Percentiles rank a stretch among this genome's conserved stretches.
phyloP scores from a whole-genome alignment of 2,888 invertebrate species.

The Oegoconia quadripuncta region DNA sequence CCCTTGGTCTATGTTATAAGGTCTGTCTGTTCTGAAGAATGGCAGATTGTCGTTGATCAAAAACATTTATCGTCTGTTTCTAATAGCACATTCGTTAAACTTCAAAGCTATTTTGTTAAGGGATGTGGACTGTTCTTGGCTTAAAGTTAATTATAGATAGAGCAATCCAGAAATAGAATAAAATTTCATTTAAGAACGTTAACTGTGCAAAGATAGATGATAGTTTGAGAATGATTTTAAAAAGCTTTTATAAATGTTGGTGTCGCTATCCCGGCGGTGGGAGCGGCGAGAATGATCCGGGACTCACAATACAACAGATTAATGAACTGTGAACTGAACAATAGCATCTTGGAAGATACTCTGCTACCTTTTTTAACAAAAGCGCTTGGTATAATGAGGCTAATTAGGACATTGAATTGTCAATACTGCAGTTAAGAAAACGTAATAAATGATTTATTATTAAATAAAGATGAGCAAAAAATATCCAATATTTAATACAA shows the following conservation, averaged over 20 bases:
- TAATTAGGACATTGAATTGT: constrained; percentile 11
- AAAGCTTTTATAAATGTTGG: constrained; percentile 17
- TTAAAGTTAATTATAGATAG: constrained; percentile 6
- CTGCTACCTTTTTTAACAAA: constrained; percentile 35
- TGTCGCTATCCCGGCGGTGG: constrained; percentile 31
- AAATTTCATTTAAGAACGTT: no score
- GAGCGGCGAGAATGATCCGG: constrained; percentile 50
- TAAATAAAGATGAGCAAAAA: neutral
- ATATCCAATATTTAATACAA: no score
- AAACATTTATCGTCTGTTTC: constrained; percentile 28
- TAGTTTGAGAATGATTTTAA: constrained; percentile 16
- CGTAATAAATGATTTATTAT: neutral
- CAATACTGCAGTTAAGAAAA: neutral
- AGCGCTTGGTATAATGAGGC: constrained; percentile 13
- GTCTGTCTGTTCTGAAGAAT: neutral
- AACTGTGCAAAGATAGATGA: constrained; percentile 1
- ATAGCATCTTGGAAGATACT: constrained; percentile 40
- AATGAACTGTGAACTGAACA: constrained; percentile 73
- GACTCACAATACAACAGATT: constrained; percentile 58
- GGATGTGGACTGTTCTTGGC: constrained; percentile 10
- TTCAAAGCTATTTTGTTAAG: constrained; percentile 25
- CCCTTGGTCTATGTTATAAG: neutral
- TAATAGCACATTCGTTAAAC: constrained; percentile 31
- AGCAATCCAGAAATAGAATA: neutral
- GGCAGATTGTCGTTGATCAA: neutral